Evolutionary conservation across 1,140 invertebrate species (phyloP), one percentile per base, ranked within the genome.

Genomic region (Pachyrhynchus sulphureomaculatus): DNA sequence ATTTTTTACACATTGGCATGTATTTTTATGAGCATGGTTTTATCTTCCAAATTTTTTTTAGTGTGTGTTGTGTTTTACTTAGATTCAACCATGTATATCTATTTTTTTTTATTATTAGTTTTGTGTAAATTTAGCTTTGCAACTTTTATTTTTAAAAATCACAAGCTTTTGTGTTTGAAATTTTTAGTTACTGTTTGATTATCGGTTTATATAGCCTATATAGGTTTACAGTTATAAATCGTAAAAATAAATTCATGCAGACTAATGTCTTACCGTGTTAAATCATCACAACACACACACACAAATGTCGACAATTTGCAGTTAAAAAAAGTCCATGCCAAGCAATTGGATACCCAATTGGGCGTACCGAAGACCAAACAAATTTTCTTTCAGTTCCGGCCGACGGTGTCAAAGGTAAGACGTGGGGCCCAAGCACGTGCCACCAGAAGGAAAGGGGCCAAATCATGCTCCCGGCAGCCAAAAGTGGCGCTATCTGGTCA

Each of bases 341-440:
- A 37, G 13, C 12, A 9, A 9, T 3, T 29, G 1, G 12, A 37
- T 9, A 13, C 10, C 3, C 15, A 18, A 23, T 13, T 2, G n/a
- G n/a, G n/a, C 10, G 5, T 10, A 45, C 42, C n/a, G 33, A 52
- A 47, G 47, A 41, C 34, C 10, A 4, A n/a, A 12, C 10, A 4
- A n/a, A 12, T 17, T 76, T 69, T 65, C 66, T 78, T 79, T 53
- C 81, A 92, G 89, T 92, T 79, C 91, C 92, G 49, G 88, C 91
- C 41, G 94, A 95, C 80, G 93, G 93, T 73, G 90, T 93, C 65
- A 97, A 98, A 81, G 94, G 94, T 75, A 96, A 96, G 82, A 98
- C 95, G 18, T 97, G 95, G 95, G 95, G 95, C 64, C 95, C 95
- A 62, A 95, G 92, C 67, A 93, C 93, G 42, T 85, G 89, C 29